These are phyloP conservation scores for Tachina fera DNA, from an alignment of 2,888 invertebrate species.

Conservation along the genomic window DNA sequence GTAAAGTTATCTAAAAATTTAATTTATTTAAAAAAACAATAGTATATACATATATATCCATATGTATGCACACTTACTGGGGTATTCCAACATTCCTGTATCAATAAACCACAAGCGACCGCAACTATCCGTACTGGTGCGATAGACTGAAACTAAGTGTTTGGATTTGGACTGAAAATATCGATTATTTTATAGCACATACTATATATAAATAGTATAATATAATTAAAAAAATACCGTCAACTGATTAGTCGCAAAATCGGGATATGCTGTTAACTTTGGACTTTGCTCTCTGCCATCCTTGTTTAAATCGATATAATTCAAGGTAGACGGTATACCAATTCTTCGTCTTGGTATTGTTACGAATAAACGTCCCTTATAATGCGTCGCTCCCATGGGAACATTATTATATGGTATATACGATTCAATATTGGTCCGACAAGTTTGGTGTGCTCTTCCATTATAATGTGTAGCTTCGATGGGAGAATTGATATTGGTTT, in stretches of 20 bases:
- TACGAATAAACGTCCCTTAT: constrained; percentile 86
- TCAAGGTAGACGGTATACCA: constrained; percentile 86
- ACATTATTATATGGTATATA: constrained; percentile 82
- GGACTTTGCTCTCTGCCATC: constrained; percentile 79
- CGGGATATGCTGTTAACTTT: constrained; percentile 80
- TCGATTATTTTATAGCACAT: background rate
- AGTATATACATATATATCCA: background rate
- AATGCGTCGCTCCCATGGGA: constrained; percentile 81
- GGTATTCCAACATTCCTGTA: constrained; percentile 88
- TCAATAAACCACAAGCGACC: constrained; percentile 91
- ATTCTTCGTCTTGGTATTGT: constrained; percentile 88
- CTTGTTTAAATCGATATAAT: constrained; percentile 81
- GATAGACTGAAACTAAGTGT: constrained; percentile 87
- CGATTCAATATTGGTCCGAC: constrained; percentile 42
- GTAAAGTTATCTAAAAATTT: constrained; percentile 77
- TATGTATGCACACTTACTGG: constrained; percentile 83
- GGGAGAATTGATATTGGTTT: constrained; percentile 48
- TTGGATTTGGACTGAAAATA: constrained; percentile 69
- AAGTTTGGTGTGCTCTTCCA: too few relatives aligned
- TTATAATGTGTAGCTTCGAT: background rate
- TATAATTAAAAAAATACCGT: constrained; percentile 31
- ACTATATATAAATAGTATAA: background rate
- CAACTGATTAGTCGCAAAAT: constrained; percentile 77
- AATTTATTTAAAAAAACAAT: background rate
- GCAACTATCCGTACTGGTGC: constrained; percentile 88